Evolutionary conservation across 2,113 vertebrate species (phyloP).

Genomic region (Oxyruncus cristatus): DNA sequence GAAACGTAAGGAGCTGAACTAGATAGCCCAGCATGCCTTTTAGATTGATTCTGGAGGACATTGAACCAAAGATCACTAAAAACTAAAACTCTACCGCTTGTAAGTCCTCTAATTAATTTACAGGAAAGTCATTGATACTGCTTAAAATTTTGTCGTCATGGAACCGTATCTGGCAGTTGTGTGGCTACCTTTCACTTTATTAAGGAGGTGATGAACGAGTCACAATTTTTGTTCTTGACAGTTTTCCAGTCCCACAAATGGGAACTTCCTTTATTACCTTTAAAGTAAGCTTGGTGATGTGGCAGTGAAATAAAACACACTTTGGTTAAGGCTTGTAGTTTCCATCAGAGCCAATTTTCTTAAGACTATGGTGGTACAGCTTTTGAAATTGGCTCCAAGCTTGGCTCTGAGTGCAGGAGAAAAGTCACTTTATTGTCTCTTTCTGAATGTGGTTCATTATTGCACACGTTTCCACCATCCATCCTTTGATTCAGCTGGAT

Average conservation of each 20-base stretch:
- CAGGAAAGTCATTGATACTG: neutral
- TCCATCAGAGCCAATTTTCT: neutral
- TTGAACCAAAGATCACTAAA: neutral
- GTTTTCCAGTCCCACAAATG: neutral
- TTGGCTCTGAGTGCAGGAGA: neutral
- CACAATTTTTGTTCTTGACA: neutral
- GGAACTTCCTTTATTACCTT: neutral
- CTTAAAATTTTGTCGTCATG: neutral
- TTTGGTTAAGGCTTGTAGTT: neutral
- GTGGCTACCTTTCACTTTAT: neutral
- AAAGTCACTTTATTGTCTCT: neutral
- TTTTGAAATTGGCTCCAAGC: neutral
- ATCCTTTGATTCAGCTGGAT: conserved; percentile 70
- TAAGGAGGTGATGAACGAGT: neutral
- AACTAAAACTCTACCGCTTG: neutral
- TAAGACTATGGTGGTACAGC: neutral
- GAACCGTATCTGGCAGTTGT: neutral
- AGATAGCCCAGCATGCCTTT: neutral
- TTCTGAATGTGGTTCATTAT: neutral
- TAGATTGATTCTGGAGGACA: neutral
- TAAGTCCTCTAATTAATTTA: neutral
- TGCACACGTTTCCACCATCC: accelerated
- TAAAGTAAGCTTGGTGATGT: neutral
- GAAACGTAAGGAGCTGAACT: neutral
- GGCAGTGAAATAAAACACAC: neutral